Percentiles rank a stretch among this genome's conserved stretches.
Evolutionary conservation across 2,113 vertebrate genomes (phyloP).

Genomic region (Atlantisia rogersi): DNA sequence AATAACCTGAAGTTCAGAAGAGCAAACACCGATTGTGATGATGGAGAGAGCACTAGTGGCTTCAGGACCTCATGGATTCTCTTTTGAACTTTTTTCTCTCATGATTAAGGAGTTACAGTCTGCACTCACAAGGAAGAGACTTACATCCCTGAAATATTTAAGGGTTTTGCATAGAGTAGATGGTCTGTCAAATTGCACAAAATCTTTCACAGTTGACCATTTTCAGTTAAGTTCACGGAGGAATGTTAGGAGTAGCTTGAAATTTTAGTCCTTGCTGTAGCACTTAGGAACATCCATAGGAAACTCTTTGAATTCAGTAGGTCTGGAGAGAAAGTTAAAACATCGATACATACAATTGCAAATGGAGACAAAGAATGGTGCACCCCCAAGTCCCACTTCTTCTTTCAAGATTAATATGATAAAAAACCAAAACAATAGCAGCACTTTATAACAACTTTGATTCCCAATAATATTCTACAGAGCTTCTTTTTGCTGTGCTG

Average conservation of each 20-base stretch:
- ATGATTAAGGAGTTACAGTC: neutral
- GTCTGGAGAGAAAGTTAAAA: neutral
- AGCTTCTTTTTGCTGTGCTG: neutral
- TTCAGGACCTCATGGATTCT: slow-evolving; percentile 19
- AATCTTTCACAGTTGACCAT: slow-evolving; percentile 6
- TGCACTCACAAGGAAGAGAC: neutral
- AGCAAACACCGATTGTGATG: neutral
- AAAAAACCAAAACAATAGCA: neutral
- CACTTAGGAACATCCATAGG: neutral
- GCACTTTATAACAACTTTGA: neutral
- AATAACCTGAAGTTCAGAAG: neutral
- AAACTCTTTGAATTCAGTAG: neutral
- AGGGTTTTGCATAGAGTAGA: neutral
- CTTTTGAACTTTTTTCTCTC: slow-evolving; percentile 1
- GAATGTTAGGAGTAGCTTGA: neutral
- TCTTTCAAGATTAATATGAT: neutral
- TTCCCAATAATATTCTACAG: neutral
- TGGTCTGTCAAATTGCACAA: slow-evolving; percentile 35
- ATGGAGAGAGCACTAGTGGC: neutral
- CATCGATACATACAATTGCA: neutral
- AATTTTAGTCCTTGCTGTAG: neutral
- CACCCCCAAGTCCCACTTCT: neutral
- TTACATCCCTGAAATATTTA: slow-evolving; percentile 25
- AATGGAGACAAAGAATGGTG: neutral
- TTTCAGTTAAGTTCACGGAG: slow-evolving; percentile 25